Conservation (phyloP, 2,797 vertebrate genomes). For the Peromyscus attwateri region DNA sequence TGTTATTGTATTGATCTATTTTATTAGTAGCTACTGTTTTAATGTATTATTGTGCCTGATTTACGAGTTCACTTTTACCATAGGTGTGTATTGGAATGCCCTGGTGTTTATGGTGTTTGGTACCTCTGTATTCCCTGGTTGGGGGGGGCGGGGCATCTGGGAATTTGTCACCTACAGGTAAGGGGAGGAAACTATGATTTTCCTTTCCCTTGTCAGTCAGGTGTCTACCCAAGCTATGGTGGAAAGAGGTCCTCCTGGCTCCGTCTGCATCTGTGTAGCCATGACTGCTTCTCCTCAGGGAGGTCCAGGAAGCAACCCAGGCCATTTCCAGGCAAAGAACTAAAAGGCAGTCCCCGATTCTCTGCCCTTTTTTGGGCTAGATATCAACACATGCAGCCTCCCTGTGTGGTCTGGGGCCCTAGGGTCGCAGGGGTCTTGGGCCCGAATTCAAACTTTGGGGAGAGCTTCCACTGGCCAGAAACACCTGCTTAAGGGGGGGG, state of each 20-base stretch:
- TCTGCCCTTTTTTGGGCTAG: rapidly evolving
- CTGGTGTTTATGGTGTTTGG: background rate
- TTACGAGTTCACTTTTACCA: background rate
- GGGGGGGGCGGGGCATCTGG: background rate
- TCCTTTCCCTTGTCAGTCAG: background rate
- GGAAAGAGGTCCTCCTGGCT: background rate
- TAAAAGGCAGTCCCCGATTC: rapidly evolving
- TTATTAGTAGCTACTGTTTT: background rate
- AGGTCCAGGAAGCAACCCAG: rapidly evolving
- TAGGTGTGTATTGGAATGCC: background rate
- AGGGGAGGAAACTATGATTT: background rate
- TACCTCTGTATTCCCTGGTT: background rate
- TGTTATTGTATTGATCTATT: background rate
- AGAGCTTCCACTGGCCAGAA: background rate
- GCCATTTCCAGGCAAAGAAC: background rate
- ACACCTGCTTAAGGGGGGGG: background rate
- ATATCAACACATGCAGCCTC: rapidly evolving
- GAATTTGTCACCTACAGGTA: background rate
- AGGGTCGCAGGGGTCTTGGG: background rate
- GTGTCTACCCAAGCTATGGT: background rate
- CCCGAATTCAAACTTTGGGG: background rate
- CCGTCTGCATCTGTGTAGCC: background rate
- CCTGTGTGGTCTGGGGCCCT: rapidly evolving
- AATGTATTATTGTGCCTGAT: background rate
- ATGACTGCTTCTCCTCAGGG: background rate